Evolutionary conservation across 2,888 invertebrate species (phyloP).

Genomic region (Eulithis prunata): DNA sequence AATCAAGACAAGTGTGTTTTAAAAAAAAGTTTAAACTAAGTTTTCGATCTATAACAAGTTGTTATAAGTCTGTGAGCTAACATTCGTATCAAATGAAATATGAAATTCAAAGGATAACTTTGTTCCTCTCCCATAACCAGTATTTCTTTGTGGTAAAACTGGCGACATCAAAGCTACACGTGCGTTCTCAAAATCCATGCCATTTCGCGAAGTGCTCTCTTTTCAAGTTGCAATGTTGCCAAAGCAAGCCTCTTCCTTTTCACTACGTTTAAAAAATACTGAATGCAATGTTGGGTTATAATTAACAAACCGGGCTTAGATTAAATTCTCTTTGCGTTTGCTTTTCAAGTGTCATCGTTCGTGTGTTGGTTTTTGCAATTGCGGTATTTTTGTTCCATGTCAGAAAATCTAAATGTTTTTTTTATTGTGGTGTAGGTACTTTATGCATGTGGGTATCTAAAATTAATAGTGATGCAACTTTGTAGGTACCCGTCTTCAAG

Average conservation of each 20-base stretch:
- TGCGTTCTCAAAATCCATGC: slow-evolving; percentile 29
- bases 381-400: slow-evolving; percentile 14
- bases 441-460: no score
- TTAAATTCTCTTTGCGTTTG: slow-evolving; percentile 63
- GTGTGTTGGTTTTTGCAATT: slow-evolving; percentile 55
- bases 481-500: no score
- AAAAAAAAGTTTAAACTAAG: not conserved
- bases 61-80: no score
- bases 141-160: slow-evolving; percentile 8
- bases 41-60: not conserved
- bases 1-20: no score
- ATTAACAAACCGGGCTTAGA: slow-evolving; percentile 69
- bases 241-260: slow-evolving; percentile 79
- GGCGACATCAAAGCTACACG: slow-evolving; percentile 31
- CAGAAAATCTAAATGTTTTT: no score
- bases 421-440: no score
- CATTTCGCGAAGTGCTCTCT: slow-evolving; percentile 46
- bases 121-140: not conserved
- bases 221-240: slow-evolving; percentile 64
- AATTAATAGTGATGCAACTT: no score
- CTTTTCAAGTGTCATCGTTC: slow-evolving; percentile 65
- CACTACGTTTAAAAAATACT: slow-evolving; percentile 68
- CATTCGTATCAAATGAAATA: no score
- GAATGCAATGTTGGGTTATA: slow-evolving; percentile 59
- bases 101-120: not conserved